Base-by-base conservation (phyloP, 2,113 vertebrate species). In the Furnarius figulus region DNA sequence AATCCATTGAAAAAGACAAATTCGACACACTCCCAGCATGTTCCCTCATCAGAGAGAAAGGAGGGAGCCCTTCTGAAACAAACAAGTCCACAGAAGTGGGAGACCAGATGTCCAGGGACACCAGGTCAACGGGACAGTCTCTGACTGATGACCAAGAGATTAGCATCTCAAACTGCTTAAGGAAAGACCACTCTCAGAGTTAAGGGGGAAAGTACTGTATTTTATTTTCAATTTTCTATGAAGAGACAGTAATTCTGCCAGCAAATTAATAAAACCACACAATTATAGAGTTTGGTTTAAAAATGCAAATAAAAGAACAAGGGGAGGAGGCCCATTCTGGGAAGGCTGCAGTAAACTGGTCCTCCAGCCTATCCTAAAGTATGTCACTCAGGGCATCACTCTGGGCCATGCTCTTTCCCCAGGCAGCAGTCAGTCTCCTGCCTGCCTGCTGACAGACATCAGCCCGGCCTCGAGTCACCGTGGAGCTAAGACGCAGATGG, bases 221-320 rank as follows among this genome's bases (percentile, higher is more conserved):
- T 97, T 96, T 85, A n/a, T 76, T 90, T 82, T 63, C 23, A 35
- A 33, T 88, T 90, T 95, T 88, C 76, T 91, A 79, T 80, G 77
- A 95, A 72, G 85, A 96, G 42, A 94, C 79, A 91, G 62, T 82
- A 95, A 89, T 62, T 90, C 55, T 65, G 70, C 89, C 89, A 95
- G 91, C 95, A 93, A 85, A 93, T 85, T 71, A 94, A 62, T 93
- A 95, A 91, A 85, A 6, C 2, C 82, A 87, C 67, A 2, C 1
- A 2, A 81, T 93, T 92, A 59, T 7, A 83, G 78, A 94, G 76
- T 78, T 92, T 73, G 59, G 53, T 80, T 97, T 97, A 91, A 95
- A 95, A 97, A 93, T 39, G 55, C 85, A 91, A 92, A 77, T 80
- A 95, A 93, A 92, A 94, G 67, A 96, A 91, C 66, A 74, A 67